phyloP scores from a whole-genome alignment of 2,113 vertebrate genomes.

The Diphyllodes magnificus region DNA sequence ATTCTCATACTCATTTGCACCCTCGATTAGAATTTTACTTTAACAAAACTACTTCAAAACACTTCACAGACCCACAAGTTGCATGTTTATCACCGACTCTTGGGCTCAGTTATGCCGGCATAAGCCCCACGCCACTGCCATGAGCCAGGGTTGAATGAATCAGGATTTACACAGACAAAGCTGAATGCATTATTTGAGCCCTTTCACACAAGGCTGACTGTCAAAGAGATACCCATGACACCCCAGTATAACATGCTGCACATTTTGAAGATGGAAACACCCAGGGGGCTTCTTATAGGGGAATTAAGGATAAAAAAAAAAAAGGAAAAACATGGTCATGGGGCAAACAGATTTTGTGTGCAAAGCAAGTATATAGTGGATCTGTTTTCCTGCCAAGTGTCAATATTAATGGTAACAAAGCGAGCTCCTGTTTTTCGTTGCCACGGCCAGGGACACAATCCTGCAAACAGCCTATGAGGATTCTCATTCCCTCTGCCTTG shows the following conservation, averaged over 20 bases:
- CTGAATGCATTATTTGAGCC: not conserved
- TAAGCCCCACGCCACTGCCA: not conserved
- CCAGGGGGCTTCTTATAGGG: not conserved
- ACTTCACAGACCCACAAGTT: not conserved
- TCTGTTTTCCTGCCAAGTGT: not conserved
- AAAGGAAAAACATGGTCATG: not conserved
- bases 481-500: not conserved
- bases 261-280: not conserved
- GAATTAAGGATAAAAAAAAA: not conserved
- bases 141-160: not conserved
- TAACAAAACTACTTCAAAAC: not conserved
- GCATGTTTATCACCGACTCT: not conserved
- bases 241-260: not conserved
- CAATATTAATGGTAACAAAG: not conserved
- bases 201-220: not conserved
- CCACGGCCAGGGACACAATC: not conserved
- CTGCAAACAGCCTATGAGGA: not conserved
- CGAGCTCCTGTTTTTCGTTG: not conserved
- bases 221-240: not conserved
- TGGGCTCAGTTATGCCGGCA: not conserved
- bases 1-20: not conserved
- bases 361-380: not conserved
- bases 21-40: not conserved
- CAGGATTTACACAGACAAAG: not conserved
- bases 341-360: not conserved